Evolutionary conservation across 2,797 vertebrate species (phyloP).

Genomic region (Neomorphus geoffroyi): DNA sequence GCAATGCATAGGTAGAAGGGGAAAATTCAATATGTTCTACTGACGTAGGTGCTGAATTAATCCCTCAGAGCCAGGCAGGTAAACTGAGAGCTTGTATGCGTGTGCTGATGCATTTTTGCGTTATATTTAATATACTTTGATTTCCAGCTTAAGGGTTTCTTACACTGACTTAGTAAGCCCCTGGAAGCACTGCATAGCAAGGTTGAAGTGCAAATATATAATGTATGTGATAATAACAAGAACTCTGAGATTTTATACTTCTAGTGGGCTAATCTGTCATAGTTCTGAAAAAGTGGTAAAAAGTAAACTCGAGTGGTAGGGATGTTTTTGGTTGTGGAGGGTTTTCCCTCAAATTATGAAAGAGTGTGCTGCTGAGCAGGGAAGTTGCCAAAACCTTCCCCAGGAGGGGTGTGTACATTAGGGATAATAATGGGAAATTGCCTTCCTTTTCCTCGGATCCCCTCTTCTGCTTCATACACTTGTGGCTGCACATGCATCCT

Average conservation of each 20-base stretch:
- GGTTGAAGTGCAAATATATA: not conserved
- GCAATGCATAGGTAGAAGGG: not conserved
- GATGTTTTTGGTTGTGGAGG: not conserved
- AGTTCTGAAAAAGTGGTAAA: not conserved
- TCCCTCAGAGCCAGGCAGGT: not conserved
- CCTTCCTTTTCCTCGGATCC: not conserved
- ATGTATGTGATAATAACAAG: not conserved
- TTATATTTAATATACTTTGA: not conserved
- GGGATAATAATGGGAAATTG: not conserved
- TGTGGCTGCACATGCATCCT: fast-evolving
- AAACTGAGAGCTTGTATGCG: not conserved
- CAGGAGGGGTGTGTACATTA: not conserved
- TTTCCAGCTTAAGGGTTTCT: not conserved
- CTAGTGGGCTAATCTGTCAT: not conserved
- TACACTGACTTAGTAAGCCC: not conserved
- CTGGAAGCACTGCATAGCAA: not conserved
- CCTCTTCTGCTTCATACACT: not conserved
- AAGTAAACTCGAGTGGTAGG: not conserved
- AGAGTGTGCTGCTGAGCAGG: not conserved
- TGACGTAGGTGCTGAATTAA: not conserved
- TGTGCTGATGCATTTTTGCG: not conserved
- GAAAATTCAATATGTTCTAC: not conserved
- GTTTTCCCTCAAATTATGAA: not conserved
- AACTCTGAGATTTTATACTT: not conserved
- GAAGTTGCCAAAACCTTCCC: not conserved